These are phyloP conservation scores for Sceloporus tristichus DNA, from an alignment of 2,113 vertebrate species.

Conservation along the genomic window DNA sequence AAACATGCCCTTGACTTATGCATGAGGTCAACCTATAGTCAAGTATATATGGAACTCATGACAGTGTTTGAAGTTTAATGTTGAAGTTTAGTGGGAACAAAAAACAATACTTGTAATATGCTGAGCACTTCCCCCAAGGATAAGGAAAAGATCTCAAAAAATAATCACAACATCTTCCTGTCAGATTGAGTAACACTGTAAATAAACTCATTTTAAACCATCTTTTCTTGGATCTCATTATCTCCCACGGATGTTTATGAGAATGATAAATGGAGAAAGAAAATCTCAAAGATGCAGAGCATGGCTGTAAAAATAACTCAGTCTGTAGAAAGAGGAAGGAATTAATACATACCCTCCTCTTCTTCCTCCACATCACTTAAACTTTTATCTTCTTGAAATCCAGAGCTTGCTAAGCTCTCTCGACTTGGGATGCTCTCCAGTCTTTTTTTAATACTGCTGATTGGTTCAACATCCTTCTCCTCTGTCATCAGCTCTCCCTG, in stretches of 20 bases:
- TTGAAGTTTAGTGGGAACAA: slow-evolving; percentile 37
- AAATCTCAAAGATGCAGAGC: slow-evolving; percentile 78
- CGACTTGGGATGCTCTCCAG: slow-evolving; percentile 77
- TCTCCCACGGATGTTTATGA: slow-evolving; percentile 85
- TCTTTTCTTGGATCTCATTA: slow-evolving; percentile 74
- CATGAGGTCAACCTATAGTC: too few species aligned
- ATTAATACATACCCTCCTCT: slow-evolving; percentile 83
- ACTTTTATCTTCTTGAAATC: slow-evolving; percentile 83
- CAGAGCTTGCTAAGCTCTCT: slow-evolving; percentile 78
- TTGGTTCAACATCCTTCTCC: slow-evolving; percentile 61
- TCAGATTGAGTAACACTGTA: slow-evolving; percentile 79
- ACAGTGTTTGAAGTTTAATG: slow-evolving; percentile 62
- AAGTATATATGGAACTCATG: slow-evolving; percentile 12
- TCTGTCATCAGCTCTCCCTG: slow-evolving; percentile 70
- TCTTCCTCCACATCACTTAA: slow-evolving; percentile 81
- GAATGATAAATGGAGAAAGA: slow-evolving; percentile 81
- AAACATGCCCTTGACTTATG: too few species aligned
- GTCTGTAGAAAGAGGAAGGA: slow-evolving; percentile 76
- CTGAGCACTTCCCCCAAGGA: slow-evolving; percentile 44
- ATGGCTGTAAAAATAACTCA: slow-evolving; percentile 78
- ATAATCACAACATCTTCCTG: slow-evolving; percentile 72
- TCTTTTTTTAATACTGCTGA: slow-evolving; percentile 69
- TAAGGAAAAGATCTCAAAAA: slow-evolving; percentile 64
- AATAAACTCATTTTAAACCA: slow-evolving; percentile 82
- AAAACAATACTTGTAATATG: slow-evolving; percentile 40